Evolutionary conservation across 1,140 invertebrate species (phyloP), one percentile per base, ranked within the genome.

Genomic region (Nymphalis io): DNA sequence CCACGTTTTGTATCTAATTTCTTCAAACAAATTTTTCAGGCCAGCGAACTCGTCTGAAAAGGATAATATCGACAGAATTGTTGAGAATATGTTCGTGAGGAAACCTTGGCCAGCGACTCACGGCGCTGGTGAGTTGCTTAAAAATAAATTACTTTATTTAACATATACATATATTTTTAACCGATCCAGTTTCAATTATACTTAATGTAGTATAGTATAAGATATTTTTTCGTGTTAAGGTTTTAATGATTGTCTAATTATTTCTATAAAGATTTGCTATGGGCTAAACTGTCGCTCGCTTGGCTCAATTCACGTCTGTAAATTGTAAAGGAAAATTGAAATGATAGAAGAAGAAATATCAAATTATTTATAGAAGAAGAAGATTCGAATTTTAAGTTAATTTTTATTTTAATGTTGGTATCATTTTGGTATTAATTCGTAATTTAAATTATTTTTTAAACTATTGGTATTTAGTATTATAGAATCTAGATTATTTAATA

Each of bases 31-130:
- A 16, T 55, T 61, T 71, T 68, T 6, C 83, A 91, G 89, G 74
- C 75, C 83, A 33, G 79, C 79, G 0, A 89, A 88, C 73, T 87
- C 90, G 5, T 76, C 84, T n/a, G 85, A 92, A 51, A 92, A 92
- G 73, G 93, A 93, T 59, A 93, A 93, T 68, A 93, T 94, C 48
- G 93, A 94, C 72, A 89, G 93, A 68, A 94, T 94, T 44, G 93
- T 94, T 2, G 93, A 94, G 65, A 94, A 94, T 65, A 94, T 94
- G 93, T 94, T 94, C 70, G 93, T 93, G 3, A 79, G 88, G 60
- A 89, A 88, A 64, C 93, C 93, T 11, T 89, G 93, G 75, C 92
- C 91, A 27, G 85, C 91, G 23, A 76, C 82, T 48, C 83, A 82
- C 10, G 79, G 80, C 10, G 70, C 75, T 6, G 85, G 88, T 89